These are phyloP conservation scores for Adoxophyes honmai DNA, from an alignment of 1,140 invertebrate species.

Conservation along the genomic window DNA sequence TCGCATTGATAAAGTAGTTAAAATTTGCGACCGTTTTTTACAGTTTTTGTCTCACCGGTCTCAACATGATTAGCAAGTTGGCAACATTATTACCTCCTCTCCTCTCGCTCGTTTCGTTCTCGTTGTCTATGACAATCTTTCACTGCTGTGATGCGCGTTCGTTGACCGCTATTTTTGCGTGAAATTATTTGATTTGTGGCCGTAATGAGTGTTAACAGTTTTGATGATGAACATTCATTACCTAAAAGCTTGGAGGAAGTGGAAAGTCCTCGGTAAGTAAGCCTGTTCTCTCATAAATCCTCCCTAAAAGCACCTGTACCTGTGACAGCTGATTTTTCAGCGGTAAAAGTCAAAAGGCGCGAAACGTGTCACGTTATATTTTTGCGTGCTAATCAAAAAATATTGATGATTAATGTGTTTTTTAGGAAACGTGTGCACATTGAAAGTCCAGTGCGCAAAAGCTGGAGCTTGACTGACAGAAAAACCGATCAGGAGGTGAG, in stretches of 20 bases:
- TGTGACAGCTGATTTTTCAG: conserved; percentile 66
- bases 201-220: conserved; percentile 41
- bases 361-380: conserved; percentile 28
- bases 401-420: conserved; percentile 24
- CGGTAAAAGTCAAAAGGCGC: conserved; percentile 67
- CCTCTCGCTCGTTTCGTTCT: too few species aligned
- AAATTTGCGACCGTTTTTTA: too few species aligned
- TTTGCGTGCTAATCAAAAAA: conserved; percentile 14
- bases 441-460: conserved; percentile 44
- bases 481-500: conserved; percentile 56
- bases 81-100: conserved; percentile 5
- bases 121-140: conserved; percentile 22
- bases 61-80: too few species aligned
- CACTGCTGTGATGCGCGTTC: conserved; percentile 27
- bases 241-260: conserved; percentile 32
- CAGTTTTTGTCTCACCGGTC: too few species aligned
- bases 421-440: conserved; percentile 50
- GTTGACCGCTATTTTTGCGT: conserved; percentile 21
- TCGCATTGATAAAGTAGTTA: too few species aligned
- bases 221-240: conserved; percentile 33
- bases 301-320: conserved; percentile 24
- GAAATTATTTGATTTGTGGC: conserved; percentile 20
- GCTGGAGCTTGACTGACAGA: conserved; percentile 63
- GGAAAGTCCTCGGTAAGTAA: conserved; percentile 50
- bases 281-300: conserved; percentile 12